phyloP scores from a whole-genome alignment of 2,797 vertebrate genomes.

The Miichthys miiuy region DNA sequence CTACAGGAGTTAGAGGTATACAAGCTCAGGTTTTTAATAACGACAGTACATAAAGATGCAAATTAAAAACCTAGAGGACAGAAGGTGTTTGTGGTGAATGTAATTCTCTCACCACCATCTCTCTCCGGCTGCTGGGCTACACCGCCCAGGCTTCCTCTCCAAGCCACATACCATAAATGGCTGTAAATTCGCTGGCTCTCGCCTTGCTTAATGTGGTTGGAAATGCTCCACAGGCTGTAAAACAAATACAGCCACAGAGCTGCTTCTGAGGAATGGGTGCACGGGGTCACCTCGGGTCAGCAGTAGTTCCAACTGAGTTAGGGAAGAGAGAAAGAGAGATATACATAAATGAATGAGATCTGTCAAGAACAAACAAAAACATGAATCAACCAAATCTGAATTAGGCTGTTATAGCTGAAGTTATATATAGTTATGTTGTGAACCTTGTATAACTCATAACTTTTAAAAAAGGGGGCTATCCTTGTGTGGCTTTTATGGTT shows the following conservation, averaged over 20 bases:
- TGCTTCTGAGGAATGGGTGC: slow-evolving; percentile 54
- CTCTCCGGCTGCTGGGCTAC: slow-evolving; percentile 22
- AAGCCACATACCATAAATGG: slow-evolving; percentile 76
- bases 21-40: slow-evolving; percentile 9
- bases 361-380: background rate
- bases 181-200: slow-evolving; percentile 50
- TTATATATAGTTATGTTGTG: background rate
- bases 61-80: slow-evolving; percentile 29
- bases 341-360: background rate
- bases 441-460: background rate
- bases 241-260: slow-evolving; percentile 63
- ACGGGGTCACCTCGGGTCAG: slow-evolving; percentile 55
- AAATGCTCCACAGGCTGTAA: slow-evolving; percentile 62
- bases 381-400: background rate
- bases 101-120: slow-evolving; percentile 36
- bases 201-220: slow-evolving; percentile 62
- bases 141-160: slow-evolving; percentile 24
- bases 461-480: no score
- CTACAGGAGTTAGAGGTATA: background rate
- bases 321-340: background rate
- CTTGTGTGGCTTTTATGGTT: background rate
- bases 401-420: background rate
- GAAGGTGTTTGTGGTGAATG: slow-evolving; percentile 23
- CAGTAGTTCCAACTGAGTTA: slow-evolving; percentile 2
- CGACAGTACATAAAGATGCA: background rate